Percentiles rank a stretch among this genome's conserved stretches.
These are phyloP conservation scores for Hesperophylax magnus DNA, from an alignment of 1,140 invertebrate species.

Conservation along the genomic window DNA sequence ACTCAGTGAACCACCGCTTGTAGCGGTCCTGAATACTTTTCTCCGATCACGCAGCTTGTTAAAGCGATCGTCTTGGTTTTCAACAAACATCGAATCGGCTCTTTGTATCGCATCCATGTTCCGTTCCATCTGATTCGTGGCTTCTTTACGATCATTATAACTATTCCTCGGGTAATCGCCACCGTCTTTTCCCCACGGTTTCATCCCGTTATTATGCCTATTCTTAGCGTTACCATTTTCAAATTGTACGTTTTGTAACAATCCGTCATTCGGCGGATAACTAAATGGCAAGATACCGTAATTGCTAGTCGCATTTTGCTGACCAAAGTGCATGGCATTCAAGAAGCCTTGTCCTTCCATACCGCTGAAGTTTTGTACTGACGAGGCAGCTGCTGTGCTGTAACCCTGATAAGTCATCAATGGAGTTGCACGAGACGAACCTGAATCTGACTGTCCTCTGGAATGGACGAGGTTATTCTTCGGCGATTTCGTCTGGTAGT, in stretches of 20 bases:
- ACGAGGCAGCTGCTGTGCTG: conserved; percentile 2
- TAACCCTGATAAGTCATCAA: conserved; percentile 23
- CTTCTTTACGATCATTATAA: conserved; percentile 8
- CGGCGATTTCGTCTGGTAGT: conserved; percentile 30
- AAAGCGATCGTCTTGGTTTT: conserved; percentile 9
- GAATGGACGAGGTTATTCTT: conserved; percentile 30
- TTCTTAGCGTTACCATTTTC: neutral
- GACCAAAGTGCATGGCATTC: conserved; percentile 25
- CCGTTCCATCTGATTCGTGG: conserved; percentile 23
- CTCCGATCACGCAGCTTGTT: conserved; percentile 9
- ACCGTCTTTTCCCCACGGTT: neutral
- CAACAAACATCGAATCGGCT: neutral
- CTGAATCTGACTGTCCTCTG: conserved; percentile 35
- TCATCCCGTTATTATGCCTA: neutral
- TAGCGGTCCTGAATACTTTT: conserved; percentile 26
- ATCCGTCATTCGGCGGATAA: neutral
- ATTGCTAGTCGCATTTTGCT: conserved; percentile 7
- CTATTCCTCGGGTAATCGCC: conserved; percentile 6
- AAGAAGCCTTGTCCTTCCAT: conserved; percentile 19
- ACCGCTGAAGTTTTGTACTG: conserved; percentile 6
- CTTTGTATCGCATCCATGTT: conserved; percentile 32
- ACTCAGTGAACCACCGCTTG: neutral
- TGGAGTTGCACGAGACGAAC: conserved; percentile 49
- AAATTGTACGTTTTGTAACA: conserved; percentile 13
- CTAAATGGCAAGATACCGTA: conserved; percentile 2